A percentile compares a stretch with the other conserved stretches of the same genome.
phyloP scores from a whole-genome alignment of 2,888 invertebrate species.

The Drosophila acutilabella region DNA sequence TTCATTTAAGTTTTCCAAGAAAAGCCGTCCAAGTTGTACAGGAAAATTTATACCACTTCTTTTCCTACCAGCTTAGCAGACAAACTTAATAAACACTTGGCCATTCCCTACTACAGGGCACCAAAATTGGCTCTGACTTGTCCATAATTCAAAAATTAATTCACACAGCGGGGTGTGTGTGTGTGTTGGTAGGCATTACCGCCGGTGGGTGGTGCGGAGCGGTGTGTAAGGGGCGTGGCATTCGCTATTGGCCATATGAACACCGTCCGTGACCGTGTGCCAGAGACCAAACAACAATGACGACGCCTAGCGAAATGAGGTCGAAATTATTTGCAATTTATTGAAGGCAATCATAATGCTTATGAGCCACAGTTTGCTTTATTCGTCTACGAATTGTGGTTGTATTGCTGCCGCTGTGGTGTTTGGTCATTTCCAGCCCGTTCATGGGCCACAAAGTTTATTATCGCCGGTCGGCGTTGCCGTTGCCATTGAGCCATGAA shows the following conservation, averaged over 20 bases:
- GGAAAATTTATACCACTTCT: too few relatives aligned
- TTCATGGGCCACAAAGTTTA: slow-evolving; percentile 62
- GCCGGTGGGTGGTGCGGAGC: neutral
- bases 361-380: slow-evolving; percentile 69
- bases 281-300: slow-evolving; percentile 48
- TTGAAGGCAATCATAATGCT: slow-evolving; percentile 82
- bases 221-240: neutral
- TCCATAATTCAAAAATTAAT: slow-evolving; percentile 71
- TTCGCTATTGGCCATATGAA: slow-evolving; percentile 49
- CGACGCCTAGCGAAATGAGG: slow-evolving; percentile 77
- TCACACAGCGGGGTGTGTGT: slow-evolving; percentile 68
- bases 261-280: slow-evolving; percentile 75
- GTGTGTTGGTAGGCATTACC: slow-evolving; percentile 14
- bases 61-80: too few relatives aligned
- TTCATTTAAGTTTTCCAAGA: too few relatives aligned
- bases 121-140: slow-evolving; percentile 40
- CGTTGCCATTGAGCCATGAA: slow-evolving; percentile 74
- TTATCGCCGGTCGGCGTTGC: slow-evolving; percentile 65
- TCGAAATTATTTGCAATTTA: slow-evolving; percentile 82
- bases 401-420: slow-evolving; percentile 5
- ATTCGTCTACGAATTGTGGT: slow-evolving; percentile 35
- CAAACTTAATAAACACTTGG: neutral
- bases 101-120: neutral
- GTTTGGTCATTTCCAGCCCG: slow-evolving; percentile 47
- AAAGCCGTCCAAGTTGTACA: too few relatives aligned